These are phyloP conservation scores for Pachycephus smyrnensis DNA, from an alignment of 2,888 invertebrate species.

Conservation along the genomic window DNA sequence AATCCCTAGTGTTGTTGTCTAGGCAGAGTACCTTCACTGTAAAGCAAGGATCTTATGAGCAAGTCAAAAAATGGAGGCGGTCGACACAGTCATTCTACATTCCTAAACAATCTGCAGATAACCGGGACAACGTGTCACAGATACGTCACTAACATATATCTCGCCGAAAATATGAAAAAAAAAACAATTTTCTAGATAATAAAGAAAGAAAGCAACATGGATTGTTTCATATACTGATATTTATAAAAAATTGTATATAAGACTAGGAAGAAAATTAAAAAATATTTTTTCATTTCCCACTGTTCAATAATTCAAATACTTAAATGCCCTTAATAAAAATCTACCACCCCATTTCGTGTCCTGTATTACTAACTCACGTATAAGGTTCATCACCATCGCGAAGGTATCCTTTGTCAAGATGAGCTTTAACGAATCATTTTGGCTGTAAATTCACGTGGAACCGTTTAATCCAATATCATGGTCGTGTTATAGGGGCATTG, in stretches of 20 bases:
- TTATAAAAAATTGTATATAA: not conserved
- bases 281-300: not conserved
- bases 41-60: not conserved
- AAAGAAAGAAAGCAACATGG: not conserved
- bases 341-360: not conserved
- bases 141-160: conserved; percentile 19
- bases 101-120: conserved; percentile 25
- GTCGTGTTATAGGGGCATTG: conserved; percentile 37
- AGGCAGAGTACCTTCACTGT: not conserved
- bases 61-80: not conserved
- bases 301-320: not conserved
- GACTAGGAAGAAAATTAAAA: not conserved
- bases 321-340: not conserved
- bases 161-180: conserved; percentile 21
- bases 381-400: not conserved
- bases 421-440: conserved; percentile 22
- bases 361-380: not conserved
- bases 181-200: not conserved
- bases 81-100: conserved; percentile 20
- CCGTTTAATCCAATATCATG: conserved; percentile 47
- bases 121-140: conserved; percentile 17
- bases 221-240: not conserved
- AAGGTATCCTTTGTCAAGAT: conserved; percentile 2
- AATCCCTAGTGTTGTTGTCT: conserved; percentile 2
- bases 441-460: conserved; percentile 36